These are phyloP conservation scores for Dolichopus griseipennis DNA, from an alignment of 2,888 invertebrate species.

Conservation along the genomic window DNA sequence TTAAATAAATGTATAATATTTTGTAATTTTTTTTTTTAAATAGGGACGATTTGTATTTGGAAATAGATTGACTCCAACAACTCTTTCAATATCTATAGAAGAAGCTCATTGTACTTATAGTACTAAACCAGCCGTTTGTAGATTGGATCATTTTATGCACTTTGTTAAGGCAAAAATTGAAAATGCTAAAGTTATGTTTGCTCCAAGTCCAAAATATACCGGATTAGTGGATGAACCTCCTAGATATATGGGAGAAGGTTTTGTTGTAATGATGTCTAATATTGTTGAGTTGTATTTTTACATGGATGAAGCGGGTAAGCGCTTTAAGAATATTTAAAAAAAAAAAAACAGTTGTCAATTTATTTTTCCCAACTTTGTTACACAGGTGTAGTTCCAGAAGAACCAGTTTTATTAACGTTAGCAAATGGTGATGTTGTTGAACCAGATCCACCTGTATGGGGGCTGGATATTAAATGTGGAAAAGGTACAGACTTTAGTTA, in stretches of 20 bases:
- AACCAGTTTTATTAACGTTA: slow-evolving; percentile 78
- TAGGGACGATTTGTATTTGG: slow-evolving; percentile 89
- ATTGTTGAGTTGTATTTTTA: slow-evolving; percentile 92
- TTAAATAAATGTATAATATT: neutral
- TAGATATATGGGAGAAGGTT: slow-evolving; percentile 94
- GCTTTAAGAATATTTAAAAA: neutral
- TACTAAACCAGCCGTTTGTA: slow-evolving; percentile 88
- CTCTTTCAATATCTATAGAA: slow-evolving; percentile 83
- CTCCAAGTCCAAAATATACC: slow-evolving; percentile 92
- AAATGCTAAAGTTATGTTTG: slow-evolving; percentile 89
- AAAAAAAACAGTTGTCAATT: neutral
- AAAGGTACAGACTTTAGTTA: slow-evolving; percentile 92
- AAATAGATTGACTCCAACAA: slow-evolving; percentile 88
- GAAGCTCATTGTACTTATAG: slow-evolving; percentile 92
- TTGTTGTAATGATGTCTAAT: slow-evolving; percentile 92
- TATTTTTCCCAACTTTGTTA: neutral
- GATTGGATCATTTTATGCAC: slow-evolving; percentile 91
- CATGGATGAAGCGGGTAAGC: slow-evolving; percentile 74
- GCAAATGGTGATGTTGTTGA: slow-evolving; percentile 91
- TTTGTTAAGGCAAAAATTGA: slow-evolving; percentile 90
- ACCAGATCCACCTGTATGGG: slow-evolving; percentile 90
- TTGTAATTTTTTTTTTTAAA: slow-evolving; percentile 26
- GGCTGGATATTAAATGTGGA: slow-evolving; percentile 89
- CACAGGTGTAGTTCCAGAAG: slow-evolving; percentile 75
- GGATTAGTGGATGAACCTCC: slow-evolving; percentile 92